Base-by-base conservation (phyloP, 2,888 invertebrate genomes). In the Callyntrura sp. region DNA sequence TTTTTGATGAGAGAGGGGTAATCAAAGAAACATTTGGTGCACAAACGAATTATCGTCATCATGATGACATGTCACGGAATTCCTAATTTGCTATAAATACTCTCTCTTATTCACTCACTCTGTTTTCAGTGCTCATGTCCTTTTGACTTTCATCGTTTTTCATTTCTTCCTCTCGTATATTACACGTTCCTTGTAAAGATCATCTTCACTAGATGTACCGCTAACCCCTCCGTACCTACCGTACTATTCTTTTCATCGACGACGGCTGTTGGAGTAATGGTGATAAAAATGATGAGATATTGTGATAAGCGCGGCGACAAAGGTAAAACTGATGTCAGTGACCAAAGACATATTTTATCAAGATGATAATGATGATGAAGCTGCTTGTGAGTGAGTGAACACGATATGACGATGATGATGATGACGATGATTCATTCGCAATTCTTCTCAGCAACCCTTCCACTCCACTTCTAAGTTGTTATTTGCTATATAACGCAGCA, bases 21-120 rank as follows among this genome's bases (percentile, higher is more conserved):
- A 79, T 86, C 85, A 85, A 45, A 76, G 85, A 62, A 76, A 76
- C 85, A 85, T 85, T 85, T 85, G 76, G 76, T 55, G 85, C 76
- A 62, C 73, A 82, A 45, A 48, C 57, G 35, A 4, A 35, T 35
- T 35, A 35, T 35, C 35, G 57, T 79, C 78, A 79, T 57, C 17
- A 25, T 35, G 78, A 28, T 78, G 85, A 78, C 85, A 78, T 86
- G 85, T 86, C 85, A 86, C 85, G 85, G 62, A 86, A 78, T 85
- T 85, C 48, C 45, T 85, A 78, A 85, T 85, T 76, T 76, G 20
- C 62, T 55, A 28, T 62, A 57, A 79, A 73, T 85, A 35, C 60
- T 55, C 55, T 55, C 17, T 17, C 65, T 65, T 14, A 28, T 65
- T 65, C 65, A 65, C 48, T 48, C 23, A 23, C 23, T 48, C 12